Evolutionary conservation across 2,797 vertebrate genomes (phyloP), one percentile per base, ranked within the genome.

Genomic region (Simalia tracyae): DNA sequence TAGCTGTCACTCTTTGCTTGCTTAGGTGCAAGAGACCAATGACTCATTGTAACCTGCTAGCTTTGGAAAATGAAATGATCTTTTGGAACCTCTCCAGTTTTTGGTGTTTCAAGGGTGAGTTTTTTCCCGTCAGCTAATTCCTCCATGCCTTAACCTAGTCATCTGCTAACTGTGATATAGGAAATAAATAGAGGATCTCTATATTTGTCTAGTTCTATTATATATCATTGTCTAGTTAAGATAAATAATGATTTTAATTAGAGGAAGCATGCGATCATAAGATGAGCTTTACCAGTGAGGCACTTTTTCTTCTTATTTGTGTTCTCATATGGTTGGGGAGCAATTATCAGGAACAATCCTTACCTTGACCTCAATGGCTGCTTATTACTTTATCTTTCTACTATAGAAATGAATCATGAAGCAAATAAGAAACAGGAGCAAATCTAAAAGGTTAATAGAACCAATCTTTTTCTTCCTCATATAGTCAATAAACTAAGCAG

Each of bases 251-350:
- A 91, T 93, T 76, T 68, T 28, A 76, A 91, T 92, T 0, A 84
- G 93, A 72, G 84, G 19, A 72, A 88, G 86, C 56, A 93, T 93
- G 91, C 92, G 66, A 2, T 81, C 90, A 57, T 89, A 91, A 91
- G 94, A 95, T 14, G 72, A 86, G 94, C 89, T 88, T 76, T 92
- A 93, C 60, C 56, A 87, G 64, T 54, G 91, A 88, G 72, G 63
- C 92, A 56, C 85, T 90, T 88, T 92, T 93, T 63, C 36, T 94
- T 93, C 91, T 89, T 92, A 94, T 95, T 93, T 87, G 88, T 93
- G 89, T 93, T 95, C 90, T 93, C 90, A 88, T 60, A 91, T 93
- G 94, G 31, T 93, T 92, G 92, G 91, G 84, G 90, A 93, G 94
- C 95, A 95, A 91, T 94, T 94, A 93, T 92, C 88, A 91, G 88